A percentile compares a stretch with the other conserved stretches of the same genome.
Evolutionary conservation across 2,797 vertebrate species (phyloP).

Genomic region (Microcaecilia unicolor): DNA sequence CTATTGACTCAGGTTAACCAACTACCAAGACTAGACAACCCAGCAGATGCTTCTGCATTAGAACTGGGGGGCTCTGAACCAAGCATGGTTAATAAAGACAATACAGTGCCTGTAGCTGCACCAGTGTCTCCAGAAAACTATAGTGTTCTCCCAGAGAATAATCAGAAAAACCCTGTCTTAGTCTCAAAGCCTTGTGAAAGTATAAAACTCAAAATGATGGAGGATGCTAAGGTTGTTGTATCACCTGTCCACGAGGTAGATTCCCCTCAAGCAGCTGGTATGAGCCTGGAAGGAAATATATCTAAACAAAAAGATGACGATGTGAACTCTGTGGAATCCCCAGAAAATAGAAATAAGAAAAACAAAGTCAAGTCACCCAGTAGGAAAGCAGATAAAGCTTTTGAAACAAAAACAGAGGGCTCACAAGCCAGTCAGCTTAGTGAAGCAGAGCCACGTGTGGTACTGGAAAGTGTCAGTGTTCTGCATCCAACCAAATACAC

Average conservation of each 20-base stretch:
- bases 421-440: too few species aligned
- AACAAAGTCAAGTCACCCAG: too few species aligned
- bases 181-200: slow-evolving; percentile 9
- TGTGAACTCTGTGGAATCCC: too few species aligned
- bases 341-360: too few species aligned
- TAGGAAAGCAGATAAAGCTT: too few species aligned
- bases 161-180: slow-evolving; percentile 2
- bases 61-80: slow-evolving; percentile 14
- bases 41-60: neutral
- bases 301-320: too few species aligned
- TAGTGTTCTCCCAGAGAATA: slow-evolving; percentile 16
- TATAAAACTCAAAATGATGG: neutral
- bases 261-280: neutral
- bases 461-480: too few species aligned
- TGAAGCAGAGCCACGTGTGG: too few species aligned
- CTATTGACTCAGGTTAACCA: slow-evolving; percentile 23
- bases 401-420: too few species aligned
- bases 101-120: slow-evolving; percentile 7
- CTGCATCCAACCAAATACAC: too few species aligned
- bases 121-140: slow-evolving; percentile 1
- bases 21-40: slow-evolving; percentile 25
- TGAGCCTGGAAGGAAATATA: neutral
- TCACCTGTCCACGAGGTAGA: slow-evolving; percentile 3
- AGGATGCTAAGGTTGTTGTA: slow-evolving; percentile 4
- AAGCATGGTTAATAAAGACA: slow-evolving; percentile 20